These are phyloP conservation scores for Pao palembangensis DNA, from an alignment of 2,113 vertebrate species.

Conservation along the genomic window DNA sequence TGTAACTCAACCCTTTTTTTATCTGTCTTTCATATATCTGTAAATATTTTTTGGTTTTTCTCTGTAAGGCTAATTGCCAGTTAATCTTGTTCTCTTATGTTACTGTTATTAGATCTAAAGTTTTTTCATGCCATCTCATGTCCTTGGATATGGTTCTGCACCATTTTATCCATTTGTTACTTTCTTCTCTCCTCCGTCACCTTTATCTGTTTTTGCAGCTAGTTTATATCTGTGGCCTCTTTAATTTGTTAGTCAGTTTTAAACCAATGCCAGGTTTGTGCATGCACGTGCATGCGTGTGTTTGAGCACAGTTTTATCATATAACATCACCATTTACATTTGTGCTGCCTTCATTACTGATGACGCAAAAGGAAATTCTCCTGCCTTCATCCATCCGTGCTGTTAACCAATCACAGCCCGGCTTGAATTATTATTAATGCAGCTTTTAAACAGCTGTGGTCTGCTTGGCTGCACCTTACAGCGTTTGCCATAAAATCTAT, in stretches of 20 bases:
- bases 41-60: not conserved
- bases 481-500: not conserved
- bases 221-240: no score
- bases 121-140: slow-evolving; percentile 14
- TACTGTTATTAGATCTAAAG: no score
- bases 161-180: slow-evolving; percentile 33
- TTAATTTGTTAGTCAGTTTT: no score
- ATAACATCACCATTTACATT: no score
- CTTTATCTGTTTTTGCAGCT: slow-evolving; percentile 4
- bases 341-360: no score
- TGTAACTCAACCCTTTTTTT: slow-evolving; percentile 24
- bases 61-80: not conserved
- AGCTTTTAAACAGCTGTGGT: not conserved
- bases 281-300: no score
- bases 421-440: not conserved
- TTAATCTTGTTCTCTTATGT: not conserved
- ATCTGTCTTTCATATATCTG: not conserved
- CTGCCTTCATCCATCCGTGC: no score
- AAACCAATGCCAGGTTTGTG: no score
- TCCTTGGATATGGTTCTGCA: not conserved
- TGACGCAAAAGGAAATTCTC: no score
- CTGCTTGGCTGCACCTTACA: not conserved
- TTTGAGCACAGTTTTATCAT: no score
- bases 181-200: slow-evolving; percentile 28
- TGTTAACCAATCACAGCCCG: not conserved